Evolutionary conservation across 2,888 invertebrate species (phyloP).

Genomic region (Cloeon dipterum): DNA sequence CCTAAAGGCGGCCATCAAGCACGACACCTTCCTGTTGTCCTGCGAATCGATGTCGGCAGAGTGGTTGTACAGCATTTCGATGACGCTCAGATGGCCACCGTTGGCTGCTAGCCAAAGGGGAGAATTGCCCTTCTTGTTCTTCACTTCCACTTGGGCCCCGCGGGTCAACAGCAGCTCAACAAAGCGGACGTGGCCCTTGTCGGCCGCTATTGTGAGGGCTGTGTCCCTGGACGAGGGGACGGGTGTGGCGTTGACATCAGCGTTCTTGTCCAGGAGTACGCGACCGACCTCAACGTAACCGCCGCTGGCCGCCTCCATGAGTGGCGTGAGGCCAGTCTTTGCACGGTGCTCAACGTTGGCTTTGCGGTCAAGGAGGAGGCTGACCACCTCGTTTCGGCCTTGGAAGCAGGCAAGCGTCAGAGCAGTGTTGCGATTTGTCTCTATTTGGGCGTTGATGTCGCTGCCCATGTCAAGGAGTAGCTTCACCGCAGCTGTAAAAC

Average conservation of each 20-base stretch:
- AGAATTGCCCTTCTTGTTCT: conserved; percentile 98
- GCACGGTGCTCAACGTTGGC: conserved; percentile 99
- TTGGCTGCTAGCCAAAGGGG: conserved; percentile 95
- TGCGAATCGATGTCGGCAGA: conserved; percentile 93
- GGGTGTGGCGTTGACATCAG: conserved; percentile 96
- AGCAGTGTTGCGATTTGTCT: conserved; percentile 97
- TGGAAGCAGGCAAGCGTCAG: conserved; percentile 97
- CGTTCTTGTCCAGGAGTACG: conserved; percentile 85
- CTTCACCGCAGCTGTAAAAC: conserved; percentile 54
- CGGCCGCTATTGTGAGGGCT: conserved; percentile 97
- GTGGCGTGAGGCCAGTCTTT: conserved; percentile 93
- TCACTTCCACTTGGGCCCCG: conserved; percentile 85
- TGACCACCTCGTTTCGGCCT: conserved; percentile 96
- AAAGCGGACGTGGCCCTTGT: conserved; percentile 92
- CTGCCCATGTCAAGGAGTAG: conserved; percentile 91
- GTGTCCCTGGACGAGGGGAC: conserved; percentile 96
- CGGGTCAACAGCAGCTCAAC: conserved; percentile 58
- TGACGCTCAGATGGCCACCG: conserved; percentile 93
- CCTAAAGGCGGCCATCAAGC: conserved; percentile 95
- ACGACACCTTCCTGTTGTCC: conserved; percentile 93
- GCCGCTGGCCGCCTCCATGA: conserved; percentile 99
- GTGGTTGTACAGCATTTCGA: conserved; percentile 72
- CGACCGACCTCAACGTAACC: conserved; percentile 97
- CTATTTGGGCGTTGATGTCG: conserved; percentile 98
- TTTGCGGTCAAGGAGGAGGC: conserved; percentile 80